Percentiles rank a stretch among this genome's conserved stretches.
phyloP scores from a whole-genome alignment of 2,113 vertebrate genomes.

The Poeciliopsis turrubarensis region DNA sequence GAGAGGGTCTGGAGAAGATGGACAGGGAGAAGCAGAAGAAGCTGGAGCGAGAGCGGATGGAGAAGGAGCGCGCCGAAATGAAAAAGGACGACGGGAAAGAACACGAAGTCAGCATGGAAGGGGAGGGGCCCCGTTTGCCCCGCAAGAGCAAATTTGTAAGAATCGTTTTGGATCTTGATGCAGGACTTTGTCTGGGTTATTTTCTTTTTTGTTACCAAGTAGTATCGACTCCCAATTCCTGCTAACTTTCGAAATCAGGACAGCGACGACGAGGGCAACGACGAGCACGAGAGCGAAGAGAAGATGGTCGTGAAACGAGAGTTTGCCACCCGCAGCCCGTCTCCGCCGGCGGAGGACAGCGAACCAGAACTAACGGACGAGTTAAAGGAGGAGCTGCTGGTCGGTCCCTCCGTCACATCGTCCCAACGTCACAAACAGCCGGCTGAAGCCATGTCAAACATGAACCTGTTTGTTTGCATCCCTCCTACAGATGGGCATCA shows the following conservation, averaged over 20 bases:
- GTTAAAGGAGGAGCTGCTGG: conserved; percentile 97
- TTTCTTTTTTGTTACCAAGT: not conserved
- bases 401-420: conserved; percentile 59
- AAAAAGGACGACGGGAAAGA: conserved; percentile 86
- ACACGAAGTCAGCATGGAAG: conserved; percentile 83
- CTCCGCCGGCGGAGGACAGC: conserved; percentile 92
- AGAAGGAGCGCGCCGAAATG: conserved; percentile 91
- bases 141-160: conserved; percentile 99
- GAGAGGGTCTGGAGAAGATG: conserved; percentile 99
- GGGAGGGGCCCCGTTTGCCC: conserved; percentile 88
- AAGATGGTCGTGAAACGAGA: conserved; percentile 82
- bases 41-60: conserved; percentile 93
- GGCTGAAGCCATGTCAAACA: not conserved
- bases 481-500: conserved; percentile 86
- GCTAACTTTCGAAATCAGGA: conserved; percentile 79
- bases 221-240: not conserved
- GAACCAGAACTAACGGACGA: conserved; percentile 98
- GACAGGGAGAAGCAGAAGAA: conserved; percentile 98
- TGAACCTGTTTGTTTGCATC: not conserved
- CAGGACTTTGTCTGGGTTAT: not conserved
- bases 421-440: too few relatives aligned
- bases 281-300: conserved; percentile 81
- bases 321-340: conserved; percentile 86
- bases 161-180: not conserved
- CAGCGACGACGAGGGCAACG: conserved; percentile 87